Conservation (phyloP, 2,797 vertebrate genomes). For the Tadarida brasiliensis region DNA sequence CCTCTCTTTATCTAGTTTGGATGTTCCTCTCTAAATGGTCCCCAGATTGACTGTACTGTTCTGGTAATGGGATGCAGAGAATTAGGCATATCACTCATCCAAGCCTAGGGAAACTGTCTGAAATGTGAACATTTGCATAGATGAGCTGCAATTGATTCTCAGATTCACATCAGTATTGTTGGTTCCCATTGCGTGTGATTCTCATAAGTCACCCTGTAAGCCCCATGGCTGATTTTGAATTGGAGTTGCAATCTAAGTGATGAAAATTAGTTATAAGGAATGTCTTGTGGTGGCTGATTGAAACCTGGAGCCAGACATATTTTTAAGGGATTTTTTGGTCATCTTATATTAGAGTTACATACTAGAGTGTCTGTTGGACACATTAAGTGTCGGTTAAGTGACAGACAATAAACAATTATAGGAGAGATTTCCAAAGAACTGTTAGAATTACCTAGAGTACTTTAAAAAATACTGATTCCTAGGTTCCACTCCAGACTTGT, state of each 20-base stretch:
- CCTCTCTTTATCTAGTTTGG: background rate
- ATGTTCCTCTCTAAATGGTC: background rate
- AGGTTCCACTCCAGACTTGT: background rate
- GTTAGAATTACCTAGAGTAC: background rate
- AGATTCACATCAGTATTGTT: background rate
- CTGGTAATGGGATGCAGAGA: background rate
- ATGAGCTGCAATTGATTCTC: background rate
- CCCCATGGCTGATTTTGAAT: background rate
- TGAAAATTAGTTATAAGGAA: background rate
- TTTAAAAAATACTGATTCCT: conserved; percentile 3
- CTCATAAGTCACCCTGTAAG: background rate
- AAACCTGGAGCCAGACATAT: background rate
- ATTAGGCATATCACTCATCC: background rate
- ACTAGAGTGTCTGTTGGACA: background rate
- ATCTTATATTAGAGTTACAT: background rate
- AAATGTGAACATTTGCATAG: conserved; percentile 1
- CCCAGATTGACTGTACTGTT: background rate
- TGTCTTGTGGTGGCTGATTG: background rate
- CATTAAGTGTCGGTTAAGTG: background rate
- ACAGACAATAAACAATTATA: background rate
- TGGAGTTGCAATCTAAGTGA: background rate
- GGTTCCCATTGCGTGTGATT: background rate
- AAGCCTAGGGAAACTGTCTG: background rate
- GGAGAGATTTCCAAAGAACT: background rate
- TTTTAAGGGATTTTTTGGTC: background rate